Conservation (phyloP, 2,888 invertebrate genomes). For the Heliconius sara region DNA sequence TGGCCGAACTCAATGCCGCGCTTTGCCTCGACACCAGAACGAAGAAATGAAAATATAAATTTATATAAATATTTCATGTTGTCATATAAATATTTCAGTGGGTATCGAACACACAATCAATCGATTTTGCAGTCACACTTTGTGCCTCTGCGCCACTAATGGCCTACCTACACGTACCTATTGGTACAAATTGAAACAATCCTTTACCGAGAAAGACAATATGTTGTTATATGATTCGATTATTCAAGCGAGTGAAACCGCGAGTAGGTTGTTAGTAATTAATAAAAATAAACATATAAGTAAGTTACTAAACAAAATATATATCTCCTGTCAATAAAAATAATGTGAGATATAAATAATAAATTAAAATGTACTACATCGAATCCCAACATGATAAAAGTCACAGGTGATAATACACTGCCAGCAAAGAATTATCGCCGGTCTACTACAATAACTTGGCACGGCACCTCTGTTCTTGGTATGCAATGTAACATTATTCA, state of each 20-base stretch:
- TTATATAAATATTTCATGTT: too few relatives aligned
- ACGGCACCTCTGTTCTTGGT: slow-evolving; percentile 31
- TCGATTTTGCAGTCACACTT: too few relatives aligned
- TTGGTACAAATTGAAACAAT: neutral
- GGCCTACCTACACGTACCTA: too few relatives aligned
- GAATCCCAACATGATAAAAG: slow-evolving; percentile 20
- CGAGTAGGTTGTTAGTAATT: neutral
- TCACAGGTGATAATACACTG: slow-evolving; percentile 34
- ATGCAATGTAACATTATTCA: slow-evolving; percentile 33
- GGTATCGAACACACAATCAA: too few relatives aligned
- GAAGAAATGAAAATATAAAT: too few relatives aligned
- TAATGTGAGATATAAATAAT: neutral
- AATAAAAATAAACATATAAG: neutral
- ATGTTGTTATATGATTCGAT: neutral
- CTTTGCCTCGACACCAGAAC: too few relatives aligned
- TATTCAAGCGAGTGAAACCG: neutral
- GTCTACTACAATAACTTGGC: slow-evolving; percentile 40
- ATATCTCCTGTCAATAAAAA: neutral
- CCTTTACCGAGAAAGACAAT: neutral
- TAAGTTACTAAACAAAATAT: neutral
- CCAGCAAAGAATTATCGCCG: slow-evolving; percentile 29
- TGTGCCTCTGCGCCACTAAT: too few relatives aligned
- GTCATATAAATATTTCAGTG: too few relatives aligned
- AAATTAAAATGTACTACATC: neutral
- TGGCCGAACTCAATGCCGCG: too few relatives aligned